Evolutionary conservation across 2,113 vertebrate species (phyloP), one percentile per base, ranked within the genome.

Genomic region (Istiophorus platypterus): DNA sequence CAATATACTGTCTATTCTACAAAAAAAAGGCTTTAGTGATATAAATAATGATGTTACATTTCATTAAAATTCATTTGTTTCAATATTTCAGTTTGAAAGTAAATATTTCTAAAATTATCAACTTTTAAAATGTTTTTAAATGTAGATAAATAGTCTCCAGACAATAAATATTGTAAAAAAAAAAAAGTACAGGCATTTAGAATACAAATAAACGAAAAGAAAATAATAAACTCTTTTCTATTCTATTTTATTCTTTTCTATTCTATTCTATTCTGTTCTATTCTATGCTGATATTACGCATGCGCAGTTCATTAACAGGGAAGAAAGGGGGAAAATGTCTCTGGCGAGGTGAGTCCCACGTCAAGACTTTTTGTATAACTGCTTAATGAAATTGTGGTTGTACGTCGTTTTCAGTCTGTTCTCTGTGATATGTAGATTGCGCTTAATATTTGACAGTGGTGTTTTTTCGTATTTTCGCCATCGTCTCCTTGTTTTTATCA

Each of bases 301-400:
- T 90, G 89, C 81, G 8, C 87, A 89, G 58, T 75, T 64, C 18
- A 26, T 4, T 24, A 70, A 66, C 86, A 51, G 78, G 90, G 86
- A 91, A 92, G 80, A 83, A 89, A 90, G n/a, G 57, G 22, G 22
- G 65, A 96, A 96, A 77, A 99, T 99, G 97, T 96, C 97, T 93
- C 93, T 99, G 0, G 90, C 96, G 86, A 97, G 96, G 97, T 98
- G 61, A 93, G 93, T 72, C 1, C n/a, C 79, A 75, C 45, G 0
- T 9, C 61, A 0, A 3, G 54, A 71, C 41, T 67, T 59, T 85
- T 58, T 75, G 18, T 56, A n/a, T 26, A 59, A 42, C 79, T 45
- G 47, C 13, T 54, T 1, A 0, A 5, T 0, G 0, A 29, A 66
- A 27, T 13, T 12, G 2, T 26, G 0, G 3, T 31, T 2, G 0